These are phyloP conservation scores for Druceiella hillmani DNA, from an alignment of 2,888 invertebrate species.

Conservation along the genomic window DNA sequence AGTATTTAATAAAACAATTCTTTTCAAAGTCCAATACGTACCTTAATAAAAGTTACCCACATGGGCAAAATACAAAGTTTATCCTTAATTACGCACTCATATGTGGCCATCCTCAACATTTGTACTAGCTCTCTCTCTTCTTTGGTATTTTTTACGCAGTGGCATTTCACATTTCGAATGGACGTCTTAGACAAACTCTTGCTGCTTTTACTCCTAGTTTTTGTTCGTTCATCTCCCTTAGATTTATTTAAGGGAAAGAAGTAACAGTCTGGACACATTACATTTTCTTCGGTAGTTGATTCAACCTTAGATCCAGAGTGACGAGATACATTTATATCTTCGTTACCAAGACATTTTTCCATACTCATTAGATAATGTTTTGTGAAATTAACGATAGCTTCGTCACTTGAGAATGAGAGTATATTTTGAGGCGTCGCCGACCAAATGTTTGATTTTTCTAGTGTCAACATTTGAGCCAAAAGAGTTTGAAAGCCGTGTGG, in stretches of 20 bases:
- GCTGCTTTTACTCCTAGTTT: constrained; percentile 26
- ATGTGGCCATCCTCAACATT: constrained; percentile 61
- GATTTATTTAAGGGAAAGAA: constrained; percentile 18
- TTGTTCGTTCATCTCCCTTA: constrained; percentile 30
- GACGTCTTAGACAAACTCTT: constrained; percentile 29
- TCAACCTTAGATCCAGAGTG: too few relatives aligned
- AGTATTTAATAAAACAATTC: constrained; percentile 15
- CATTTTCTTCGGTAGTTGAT: constrained; percentile 6
- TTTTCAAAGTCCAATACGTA: constrained; percentile 29
- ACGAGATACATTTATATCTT: too few relatives aligned
- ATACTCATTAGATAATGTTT: constrained; percentile 54
- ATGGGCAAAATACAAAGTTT: constrained; percentile 69
- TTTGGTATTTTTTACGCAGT: constrained; percentile 34
- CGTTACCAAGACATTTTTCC: constrained; percentile 18
- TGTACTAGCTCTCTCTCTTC: constrained; percentile 53
- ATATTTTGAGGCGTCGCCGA: constrained; percentile 60
- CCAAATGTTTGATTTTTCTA: constrained; percentile 66
- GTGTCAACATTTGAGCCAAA: constrained; percentile 72
- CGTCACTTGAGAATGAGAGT: constrained; percentile 70
- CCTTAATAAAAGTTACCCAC: constrained; percentile 65
- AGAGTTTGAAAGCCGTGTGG: constrained; percentile 75
- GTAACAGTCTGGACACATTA: constrained; percentile 27
- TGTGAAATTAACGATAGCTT: constrained; percentile 63
- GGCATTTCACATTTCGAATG: constrained; percentile 29
- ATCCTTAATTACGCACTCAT: constrained; percentile 77